Evolutionary conservation across 2,888 invertebrate species (phyloP), one percentile per base, ranked within the genome.

Genomic region (Nemotelus pantherinus): DNA sequence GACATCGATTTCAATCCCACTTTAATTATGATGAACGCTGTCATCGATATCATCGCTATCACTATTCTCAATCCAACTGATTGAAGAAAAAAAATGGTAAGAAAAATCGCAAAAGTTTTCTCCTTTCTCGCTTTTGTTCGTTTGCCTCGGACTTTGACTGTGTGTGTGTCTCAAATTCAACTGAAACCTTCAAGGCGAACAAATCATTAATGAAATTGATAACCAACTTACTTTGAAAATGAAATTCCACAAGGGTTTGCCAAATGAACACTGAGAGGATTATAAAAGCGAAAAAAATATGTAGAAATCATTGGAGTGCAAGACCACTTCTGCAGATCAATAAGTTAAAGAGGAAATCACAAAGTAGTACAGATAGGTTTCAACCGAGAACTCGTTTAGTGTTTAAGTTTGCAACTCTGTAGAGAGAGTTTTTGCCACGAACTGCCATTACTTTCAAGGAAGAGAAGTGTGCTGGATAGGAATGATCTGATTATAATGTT

Each of bases 161-260:
- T 25, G 25, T 25, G 25, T 0, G 25, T 25, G 25, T 25, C 25
- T 25, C 25, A 25, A 25, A 25, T 25, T 25, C 25, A 25, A 25
- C 25, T 25, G 25, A 25, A 25, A 25, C 25, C 25, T 25, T 25
- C 25, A 25, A 25, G 25, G 47, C 45, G 65, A 65, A 65, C 47
- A 47, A 45, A 47, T 65, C 65, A 65, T 65, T 65, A 65, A 65
- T 65, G 65, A 65, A 65, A 65, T 65, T 65, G 65, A 65, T 65
- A 65, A 65, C 65, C 47, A 47, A 65, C 47, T 65, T 65, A 65
- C 45, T 44, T 65, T 58, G 58, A 6, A 65, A 47, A 45, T 65
- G 47, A 65, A 65, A 47, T 4, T 41, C 43, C 3, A 41, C 7
- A 25, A 41, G 63, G 43, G 25, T 25, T 10, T 57, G 25, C 57